A percentile compares a stretch with the other conserved stretches of the same genome.
These are phyloP conservation scores for Heloderma charlesbogerti DNA, from an alignment of 2,113 vertebrate species.

Conservation along the genomic window DNA sequence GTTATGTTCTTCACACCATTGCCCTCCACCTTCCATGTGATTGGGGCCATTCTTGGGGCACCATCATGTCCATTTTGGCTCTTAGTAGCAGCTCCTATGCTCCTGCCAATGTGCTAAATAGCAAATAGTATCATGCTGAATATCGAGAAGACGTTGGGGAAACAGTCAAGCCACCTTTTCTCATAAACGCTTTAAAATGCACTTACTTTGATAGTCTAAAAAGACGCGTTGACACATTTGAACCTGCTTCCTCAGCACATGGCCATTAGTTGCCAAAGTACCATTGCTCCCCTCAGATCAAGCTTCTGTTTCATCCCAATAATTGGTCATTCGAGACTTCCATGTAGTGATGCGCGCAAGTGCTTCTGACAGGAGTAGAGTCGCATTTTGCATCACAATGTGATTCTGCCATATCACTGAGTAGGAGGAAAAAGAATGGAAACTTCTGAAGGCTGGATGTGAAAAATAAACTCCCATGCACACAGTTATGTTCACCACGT, in stretches of 20 bases:
- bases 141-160: background rate
- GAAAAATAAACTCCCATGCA: background rate
- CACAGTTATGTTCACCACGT: background rate
- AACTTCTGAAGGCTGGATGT: background rate
- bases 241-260: background rate
- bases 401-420: constrained; percentile 8
- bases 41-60: background rate
- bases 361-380: constrained; percentile 27
- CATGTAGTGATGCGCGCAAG: constrained; percentile 39
- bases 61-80: background rate
- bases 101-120: background rate
- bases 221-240: constrained; percentile 1
- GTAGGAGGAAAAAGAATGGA: constrained; percentile 16
- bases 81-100: background rate
- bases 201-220: constrained; percentile 29
- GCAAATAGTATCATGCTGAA: background rate
- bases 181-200: constrained; percentile 16
- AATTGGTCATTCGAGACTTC: constrained; percentile 49
- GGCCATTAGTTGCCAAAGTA: constrained; percentile 38
- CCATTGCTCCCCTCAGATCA: constrained; percentile 28
- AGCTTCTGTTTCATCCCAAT: constrained; percentile 23
- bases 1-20: accelerated
- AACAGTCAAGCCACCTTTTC: constrained; percentile 23
- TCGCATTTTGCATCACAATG: constrained; percentile 41
- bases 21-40: background rate